Conservation (phyloP, 2,888 invertebrate species). For the Dryobota labecula region DNA sequence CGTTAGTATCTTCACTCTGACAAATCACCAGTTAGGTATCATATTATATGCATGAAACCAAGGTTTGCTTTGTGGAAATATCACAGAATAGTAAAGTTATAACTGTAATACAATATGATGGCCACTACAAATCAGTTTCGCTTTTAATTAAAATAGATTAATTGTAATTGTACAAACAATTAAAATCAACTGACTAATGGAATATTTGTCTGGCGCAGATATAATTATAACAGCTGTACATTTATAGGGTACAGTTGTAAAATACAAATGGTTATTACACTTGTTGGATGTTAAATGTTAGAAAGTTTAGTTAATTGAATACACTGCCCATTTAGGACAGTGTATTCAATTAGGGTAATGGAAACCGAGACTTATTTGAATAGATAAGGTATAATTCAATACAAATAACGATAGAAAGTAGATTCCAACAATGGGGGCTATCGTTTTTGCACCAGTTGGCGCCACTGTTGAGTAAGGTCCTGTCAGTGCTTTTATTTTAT, state of each 20-base stretch:
- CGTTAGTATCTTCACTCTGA: slow-evolving; percentile 83
- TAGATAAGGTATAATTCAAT: slow-evolving; percentile 32
- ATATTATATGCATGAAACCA: slow-evolving; percentile 75
- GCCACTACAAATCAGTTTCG: slow-evolving; percentile 40
- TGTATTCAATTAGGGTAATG: slow-evolving; percentile 60
- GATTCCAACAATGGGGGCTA: slow-evolving; percentile 3
- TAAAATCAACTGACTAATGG: slow-evolving; percentile 52
- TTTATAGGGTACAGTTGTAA: slow-evolving; percentile 37
- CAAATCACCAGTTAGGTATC: slow-evolving; percentile 80
- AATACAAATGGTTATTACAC: slow-evolving; percentile 57
- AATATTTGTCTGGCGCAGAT: slow-evolving; percentile 51
- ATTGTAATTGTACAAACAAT: slow-evolving; percentile 47
- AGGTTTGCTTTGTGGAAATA: slow-evolving; percentile 61
- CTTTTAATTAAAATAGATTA: slow-evolving; percentile 57
- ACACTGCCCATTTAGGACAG: too few species aligned
- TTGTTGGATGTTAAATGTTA: slow-evolving; percentile 57
- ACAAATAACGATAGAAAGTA: slow-evolving; percentile 27
- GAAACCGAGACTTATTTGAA: slow-evolving; percentile 28
- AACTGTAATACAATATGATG: slow-evolving; percentile 46
- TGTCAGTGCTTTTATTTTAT: too few species aligned
- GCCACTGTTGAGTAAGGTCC: too few species aligned
- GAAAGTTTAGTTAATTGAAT: slow-evolving; percentile 62
- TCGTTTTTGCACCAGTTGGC: too few species aligned
- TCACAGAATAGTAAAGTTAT: slow-evolving; percentile 46
- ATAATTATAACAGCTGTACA: slow-evolving; percentile 50